Evolutionary conservation across 1,140 invertebrate genomes (phyloP).

Genomic region (Hycleus cichorii): DNA sequence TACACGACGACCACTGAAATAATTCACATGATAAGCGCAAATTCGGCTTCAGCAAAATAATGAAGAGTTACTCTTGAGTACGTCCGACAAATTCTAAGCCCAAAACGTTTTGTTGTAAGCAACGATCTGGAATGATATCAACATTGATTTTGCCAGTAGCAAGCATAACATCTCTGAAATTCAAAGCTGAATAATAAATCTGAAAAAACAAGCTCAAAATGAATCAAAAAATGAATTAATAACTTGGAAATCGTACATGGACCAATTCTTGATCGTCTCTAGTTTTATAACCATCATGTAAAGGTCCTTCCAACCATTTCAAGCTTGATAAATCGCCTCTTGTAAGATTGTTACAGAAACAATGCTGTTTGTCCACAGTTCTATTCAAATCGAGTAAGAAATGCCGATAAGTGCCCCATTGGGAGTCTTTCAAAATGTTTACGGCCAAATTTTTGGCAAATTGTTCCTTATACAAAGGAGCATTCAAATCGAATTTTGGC

Average conservation of each 20-base stretch:
- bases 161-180: constrained; percentile 74
- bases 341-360: constrained; percentile 67
- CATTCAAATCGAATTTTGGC: constrained; percentile 54
- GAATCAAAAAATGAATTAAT: background rate
- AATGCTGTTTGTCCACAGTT: constrained; percentile 50
- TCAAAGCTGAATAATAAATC: constrained; percentile 60
- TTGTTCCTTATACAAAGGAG: constrained; percentile 55
- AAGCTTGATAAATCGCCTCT: constrained; percentile 81
- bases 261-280: background rate
- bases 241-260: background rate
- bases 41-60: too few relatives aligned
- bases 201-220: constrained; percentile 19
- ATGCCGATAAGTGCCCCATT: constrained; percentile 56
- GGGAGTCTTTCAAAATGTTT: constrained; percentile 55
- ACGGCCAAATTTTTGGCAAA: constrained; percentile 54
- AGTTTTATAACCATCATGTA: constrained; percentile 17
- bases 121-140: constrained; percentile 51
- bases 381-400: constrained; percentile 11
- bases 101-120: constrained; percentile 56
- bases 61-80: too few relatives aligned
- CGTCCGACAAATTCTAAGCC: constrained; percentile 69
- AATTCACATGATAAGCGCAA: background rate
- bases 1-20: constrained; percentile 52
- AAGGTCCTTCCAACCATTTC: constrained; percentile 67
- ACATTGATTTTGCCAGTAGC: constrained; percentile 62